Conservation (phyloP, 2,888 invertebrate species). For the Patella depressa region DNA sequence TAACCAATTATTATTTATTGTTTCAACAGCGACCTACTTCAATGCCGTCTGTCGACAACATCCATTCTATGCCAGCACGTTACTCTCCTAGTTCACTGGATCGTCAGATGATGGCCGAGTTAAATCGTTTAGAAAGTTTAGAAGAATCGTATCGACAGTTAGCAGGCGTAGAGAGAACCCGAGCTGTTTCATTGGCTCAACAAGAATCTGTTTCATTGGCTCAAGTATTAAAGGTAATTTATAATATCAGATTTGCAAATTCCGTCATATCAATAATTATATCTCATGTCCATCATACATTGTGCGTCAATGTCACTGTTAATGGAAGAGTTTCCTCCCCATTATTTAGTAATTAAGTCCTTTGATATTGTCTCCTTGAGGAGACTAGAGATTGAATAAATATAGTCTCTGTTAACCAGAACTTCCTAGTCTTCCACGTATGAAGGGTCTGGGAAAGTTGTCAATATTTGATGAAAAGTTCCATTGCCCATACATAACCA, state of each 20-base stretch:
- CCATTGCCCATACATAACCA: no score
- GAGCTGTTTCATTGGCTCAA: conserved; percentile 68
- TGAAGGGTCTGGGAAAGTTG: no score
- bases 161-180: conserved; percentile 74
- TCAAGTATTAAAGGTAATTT: conserved; percentile 67
- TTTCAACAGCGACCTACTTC: not conserved
- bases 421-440: no score
- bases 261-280: not conserved
- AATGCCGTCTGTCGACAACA: not conserved
- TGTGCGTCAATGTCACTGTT: no score
- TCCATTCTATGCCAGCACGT: conserved; percentile 64
- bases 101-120: conserved; percentile 77
- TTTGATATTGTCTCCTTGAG: no score
- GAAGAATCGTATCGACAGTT: conserved; percentile 77
- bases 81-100: conserved; percentile 77
- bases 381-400: no score
- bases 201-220: conserved; percentile 70
- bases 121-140: conserved; percentile 77
- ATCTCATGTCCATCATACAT: no score
- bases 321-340: no score
- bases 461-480: no score
- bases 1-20: not conserved
- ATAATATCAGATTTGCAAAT: not conserved
- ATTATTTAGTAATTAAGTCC: no score
- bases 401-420: no score